A percentile compares a stretch with the other conserved stretches of the same genome.
Evolutionary conservation across 2,888 invertebrate genomes (phyloP).

Genomic region (Brachyptera putata): DNA sequence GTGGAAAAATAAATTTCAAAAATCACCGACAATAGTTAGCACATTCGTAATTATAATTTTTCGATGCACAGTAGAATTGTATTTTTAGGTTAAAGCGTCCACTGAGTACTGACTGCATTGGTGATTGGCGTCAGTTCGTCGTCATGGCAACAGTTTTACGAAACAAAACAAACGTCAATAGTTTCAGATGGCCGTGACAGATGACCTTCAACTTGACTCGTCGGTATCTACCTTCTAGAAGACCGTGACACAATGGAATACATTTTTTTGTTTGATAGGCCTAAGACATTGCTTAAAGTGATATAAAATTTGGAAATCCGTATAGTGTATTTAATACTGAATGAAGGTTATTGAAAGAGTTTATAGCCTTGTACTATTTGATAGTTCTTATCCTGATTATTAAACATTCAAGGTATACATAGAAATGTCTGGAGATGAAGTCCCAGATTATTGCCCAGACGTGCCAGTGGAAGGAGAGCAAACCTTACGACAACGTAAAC

Average conservation of each 20-base stretch:
- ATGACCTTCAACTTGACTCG: constrained; percentile 4
- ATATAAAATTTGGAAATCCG: no score
- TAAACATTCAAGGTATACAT: background rate
- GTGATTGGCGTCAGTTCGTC: no score
- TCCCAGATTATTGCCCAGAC: background rate
- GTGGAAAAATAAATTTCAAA: no score
- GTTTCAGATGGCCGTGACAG: background rate
- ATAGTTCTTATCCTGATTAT: background rate
- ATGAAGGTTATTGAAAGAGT: background rate
- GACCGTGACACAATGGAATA: constrained; percentile 5
- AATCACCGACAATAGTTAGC: no score
- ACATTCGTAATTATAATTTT: no score
- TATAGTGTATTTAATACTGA: background rate
- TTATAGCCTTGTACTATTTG: background rate
- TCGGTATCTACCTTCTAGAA: background rate
- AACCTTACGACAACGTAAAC: constrained; percentile 48
- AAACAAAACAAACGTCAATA: constrained; percentile 14
- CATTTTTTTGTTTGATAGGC: background rate
- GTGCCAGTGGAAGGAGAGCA: constrained; percentile 16
- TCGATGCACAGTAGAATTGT: no score
- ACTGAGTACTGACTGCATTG: no score
- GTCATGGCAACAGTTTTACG: constrained; percentile 3
- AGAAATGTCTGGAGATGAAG: background rate
- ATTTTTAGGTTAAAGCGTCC: no score
- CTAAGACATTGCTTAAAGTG: no score